phyloP scores from a whole-genome alignment of 92 coral and sea anemone species.

The Zoanthus solanderi region DNA sequence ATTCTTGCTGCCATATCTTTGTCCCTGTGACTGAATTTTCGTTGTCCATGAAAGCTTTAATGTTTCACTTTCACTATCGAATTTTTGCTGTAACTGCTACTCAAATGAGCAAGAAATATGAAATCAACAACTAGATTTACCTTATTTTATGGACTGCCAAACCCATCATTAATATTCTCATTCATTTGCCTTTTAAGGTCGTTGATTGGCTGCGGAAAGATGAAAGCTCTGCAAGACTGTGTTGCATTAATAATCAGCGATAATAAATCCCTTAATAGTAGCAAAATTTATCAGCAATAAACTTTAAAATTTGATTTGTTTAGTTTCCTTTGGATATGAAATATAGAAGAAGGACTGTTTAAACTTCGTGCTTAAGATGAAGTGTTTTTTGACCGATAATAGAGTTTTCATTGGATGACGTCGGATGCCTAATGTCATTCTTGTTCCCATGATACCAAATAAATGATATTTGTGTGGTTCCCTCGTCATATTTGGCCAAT shows the following conservation, averaged over 20 bases:
- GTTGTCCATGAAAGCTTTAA: not conserved
- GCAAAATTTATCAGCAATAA: not conserved
- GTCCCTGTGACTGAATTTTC: not conserved
- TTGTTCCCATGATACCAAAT: no score
- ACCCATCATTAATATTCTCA: not conserved
- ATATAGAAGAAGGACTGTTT: not conserved
- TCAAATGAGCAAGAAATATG: not conserved
- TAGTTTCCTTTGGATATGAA: not conserved
- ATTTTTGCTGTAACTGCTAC: not conserved
- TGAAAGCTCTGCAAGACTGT: not conserved
- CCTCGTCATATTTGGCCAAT: not conserved
- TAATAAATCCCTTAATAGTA: not conserved
- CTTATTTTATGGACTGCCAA: not conserved
- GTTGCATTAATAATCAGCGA: not conserved
- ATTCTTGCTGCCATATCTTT: slow-evolving; percentile 30
- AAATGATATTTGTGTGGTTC: not conserved
- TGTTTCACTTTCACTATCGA: not conserved
- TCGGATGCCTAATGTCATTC: not conserved
- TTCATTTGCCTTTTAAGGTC: not conserved
- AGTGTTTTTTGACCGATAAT: not conserved
- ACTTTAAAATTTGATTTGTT: not conserved
- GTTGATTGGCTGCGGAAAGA: slow-evolving; percentile 30
- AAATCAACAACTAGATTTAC: not conserved
- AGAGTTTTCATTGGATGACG: not conserved
- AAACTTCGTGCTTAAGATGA: not conserved